phyloP scores from a whole-genome alignment of 2,113 vertebrate genomes.

The Coregonus clupeaformis region DNA sequence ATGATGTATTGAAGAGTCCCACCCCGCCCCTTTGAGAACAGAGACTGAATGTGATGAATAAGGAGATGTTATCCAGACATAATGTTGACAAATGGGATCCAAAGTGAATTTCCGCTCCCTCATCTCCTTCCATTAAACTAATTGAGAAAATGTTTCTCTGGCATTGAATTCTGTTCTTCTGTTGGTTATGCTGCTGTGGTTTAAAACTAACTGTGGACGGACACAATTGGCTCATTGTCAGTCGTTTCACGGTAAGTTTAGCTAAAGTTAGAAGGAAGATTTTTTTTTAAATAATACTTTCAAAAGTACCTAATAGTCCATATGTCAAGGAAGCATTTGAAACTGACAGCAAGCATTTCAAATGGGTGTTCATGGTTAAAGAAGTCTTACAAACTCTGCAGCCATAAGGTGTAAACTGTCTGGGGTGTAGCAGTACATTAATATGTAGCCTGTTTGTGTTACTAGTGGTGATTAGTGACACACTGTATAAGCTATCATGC shows the following conservation, averaged over 20 bases:
- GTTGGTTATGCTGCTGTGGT: not conserved
- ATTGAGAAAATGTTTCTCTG: too few species aligned
- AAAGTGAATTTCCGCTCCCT: not conserved
- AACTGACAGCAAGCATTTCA: too few species aligned
- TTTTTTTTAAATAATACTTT: not conserved
- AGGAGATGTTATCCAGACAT: conserved; percentile 7
- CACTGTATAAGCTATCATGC: too few species aligned
- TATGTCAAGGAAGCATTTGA: not conserved
- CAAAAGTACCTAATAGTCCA: not conserved
- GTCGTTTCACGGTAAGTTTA: not conserved
- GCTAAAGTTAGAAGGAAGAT: not conserved
- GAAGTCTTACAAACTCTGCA: too few species aligned
- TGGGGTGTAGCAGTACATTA: too few species aligned
- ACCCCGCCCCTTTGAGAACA: not conserved
- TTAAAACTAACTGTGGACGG: not conserved
- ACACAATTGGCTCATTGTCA: not conserved
- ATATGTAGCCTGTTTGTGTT: too few species aligned
- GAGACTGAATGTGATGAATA: conserved; percentile 29
- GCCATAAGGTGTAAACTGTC: too few species aligned
- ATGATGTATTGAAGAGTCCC: not conserved
- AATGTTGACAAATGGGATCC: not conserved
- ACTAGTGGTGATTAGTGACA: too few species aligned
- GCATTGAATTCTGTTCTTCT: too few species aligned
- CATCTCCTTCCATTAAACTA: conserved; percentile 7
- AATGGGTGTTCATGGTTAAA: too few species aligned